Conservation (phyloP, 1,140 invertebrate genomes). For the Papilio xuthus region DNA sequence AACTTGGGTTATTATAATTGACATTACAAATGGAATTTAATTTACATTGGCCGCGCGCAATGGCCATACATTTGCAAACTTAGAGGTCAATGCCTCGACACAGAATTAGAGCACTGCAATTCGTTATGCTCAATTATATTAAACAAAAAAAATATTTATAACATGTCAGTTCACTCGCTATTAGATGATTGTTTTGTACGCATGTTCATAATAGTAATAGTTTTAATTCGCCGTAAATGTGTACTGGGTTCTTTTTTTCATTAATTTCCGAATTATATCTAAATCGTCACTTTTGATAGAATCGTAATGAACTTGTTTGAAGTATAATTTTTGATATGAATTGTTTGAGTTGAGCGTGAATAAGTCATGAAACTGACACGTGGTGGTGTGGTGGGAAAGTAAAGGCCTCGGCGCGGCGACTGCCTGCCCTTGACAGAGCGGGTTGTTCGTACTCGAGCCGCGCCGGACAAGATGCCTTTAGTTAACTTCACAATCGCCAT, state of each 20-base stretch:
- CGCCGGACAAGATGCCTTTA: conserved; percentile 10
- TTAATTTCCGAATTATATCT: too few relatives aligned
- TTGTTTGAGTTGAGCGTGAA: conserved; percentile 5
- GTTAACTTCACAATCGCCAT: background rate
- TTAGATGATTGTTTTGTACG: background rate
- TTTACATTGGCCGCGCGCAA: conserved; percentile 11
- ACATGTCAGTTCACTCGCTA: background rate
- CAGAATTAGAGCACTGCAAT: conserved; percentile 21
- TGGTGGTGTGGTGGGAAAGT: conserved; percentile 61
- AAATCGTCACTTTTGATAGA: too few relatives aligned
- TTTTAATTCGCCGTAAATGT: background rate
- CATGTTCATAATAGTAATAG: background rate
- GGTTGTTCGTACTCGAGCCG: conserved; percentile 48
- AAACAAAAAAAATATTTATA: background rate
- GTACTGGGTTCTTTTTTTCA: background rate
- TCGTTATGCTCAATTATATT: conserved; percentile 11
- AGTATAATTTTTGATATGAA: background rate
- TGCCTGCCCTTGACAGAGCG: conserved; percentile 78
- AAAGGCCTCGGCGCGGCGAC: conserved; percentile 71
- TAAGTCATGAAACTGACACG: conserved; percentile 13
- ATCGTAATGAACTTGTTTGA: too few relatives aligned
- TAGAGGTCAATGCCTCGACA: conserved; percentile 29
- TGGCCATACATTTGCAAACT: conserved; percentile 18
- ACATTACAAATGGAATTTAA: conserved; percentile 17
- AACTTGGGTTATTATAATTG: background rate